These are phyloP conservation scores for Rhinella marina DNA, from an alignment of 2,797 vertebrate species.

Conservation along the genomic window DNA sequence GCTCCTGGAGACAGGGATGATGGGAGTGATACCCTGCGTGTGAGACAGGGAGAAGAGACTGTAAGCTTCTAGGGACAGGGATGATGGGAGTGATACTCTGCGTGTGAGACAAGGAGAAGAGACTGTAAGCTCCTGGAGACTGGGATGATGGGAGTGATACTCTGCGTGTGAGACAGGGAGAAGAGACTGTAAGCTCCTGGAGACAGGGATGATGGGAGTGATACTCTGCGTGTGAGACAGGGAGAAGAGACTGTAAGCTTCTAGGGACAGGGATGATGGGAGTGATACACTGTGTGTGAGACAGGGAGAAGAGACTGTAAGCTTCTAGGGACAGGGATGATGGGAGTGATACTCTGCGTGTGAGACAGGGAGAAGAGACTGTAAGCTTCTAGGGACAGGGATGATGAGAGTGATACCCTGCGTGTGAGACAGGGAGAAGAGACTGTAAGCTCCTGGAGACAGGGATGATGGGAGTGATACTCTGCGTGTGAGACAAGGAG, in stretches of 20 bases:
- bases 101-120: too few relatives aligned
- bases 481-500: neutral
- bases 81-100: neutral
- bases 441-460: neutral
- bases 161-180: too few relatives aligned
- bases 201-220: too few relatives aligned
- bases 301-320: neutral
- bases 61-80: neutral
- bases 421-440: neutral
- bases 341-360: neutral
- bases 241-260: neutral
- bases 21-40: neutral
- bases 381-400: neutral
- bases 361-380: neutral
- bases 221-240: too few relatives aligned
- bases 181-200: too few relatives aligned
- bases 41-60: neutral
- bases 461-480: conserved; percentile 1
- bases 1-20: neutral
- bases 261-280: neutral
- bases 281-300: neutral
- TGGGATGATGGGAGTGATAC: too few relatives aligned
- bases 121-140: too few relatives aligned
- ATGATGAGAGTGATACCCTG: neutral
- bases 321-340: neutral